Evolutionary conservation across 2,888 invertebrate genomes (phyloP), one percentile per base, ranked within the genome.

Genomic region (Amblyjoppa proteus): DNA sequence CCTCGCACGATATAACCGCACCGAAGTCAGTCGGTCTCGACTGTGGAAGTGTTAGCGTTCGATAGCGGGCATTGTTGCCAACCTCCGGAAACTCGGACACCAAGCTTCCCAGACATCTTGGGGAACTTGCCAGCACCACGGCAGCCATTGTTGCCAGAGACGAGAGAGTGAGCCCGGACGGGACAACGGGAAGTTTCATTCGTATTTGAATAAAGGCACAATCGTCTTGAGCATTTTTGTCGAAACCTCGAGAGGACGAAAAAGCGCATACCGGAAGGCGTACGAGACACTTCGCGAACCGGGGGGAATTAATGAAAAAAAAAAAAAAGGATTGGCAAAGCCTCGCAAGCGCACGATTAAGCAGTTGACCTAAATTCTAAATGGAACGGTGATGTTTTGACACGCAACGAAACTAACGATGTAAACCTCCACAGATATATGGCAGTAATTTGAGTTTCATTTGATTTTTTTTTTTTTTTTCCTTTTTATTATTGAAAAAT

Each of bases 331-430:
- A 16, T 45, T 82, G 82, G 71, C 77, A 77, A 45, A 31, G 56
- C 9, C 66, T 68, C 73, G 77, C 71, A 53, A 58, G 56, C 38
- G 20, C 34, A 38, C 49, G 66, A 49, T 66, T 34, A 68, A 83
- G 49, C 49, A n/a, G 49, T 58, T 83, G 82, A 77, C 82, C 77
- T 61, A 83, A 66, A 77, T 83, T 71, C 61, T 45, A 73, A 82
- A 73, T 68, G 49, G 34, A 38, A 45, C 53, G 2, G 53, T 77
- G 71, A 73, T 45, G 66, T 82, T 82, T 73, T 56, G 20, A n/a
- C 56, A 38, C 45, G 1, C 16, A 16, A 20, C 66, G 16, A 49
- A 58, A 68, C 76, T 73, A 49, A n/a, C 13, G 3, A 13, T 20
- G 28, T 11, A 61, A 49, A 34, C 13, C 73, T 74, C 45, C 45